Evolutionary conservation across 2,113 vertebrate species (phyloP), one percentile per base, ranked within the genome.

Genomic region (Myanophis thanlyinensis): DNA sequence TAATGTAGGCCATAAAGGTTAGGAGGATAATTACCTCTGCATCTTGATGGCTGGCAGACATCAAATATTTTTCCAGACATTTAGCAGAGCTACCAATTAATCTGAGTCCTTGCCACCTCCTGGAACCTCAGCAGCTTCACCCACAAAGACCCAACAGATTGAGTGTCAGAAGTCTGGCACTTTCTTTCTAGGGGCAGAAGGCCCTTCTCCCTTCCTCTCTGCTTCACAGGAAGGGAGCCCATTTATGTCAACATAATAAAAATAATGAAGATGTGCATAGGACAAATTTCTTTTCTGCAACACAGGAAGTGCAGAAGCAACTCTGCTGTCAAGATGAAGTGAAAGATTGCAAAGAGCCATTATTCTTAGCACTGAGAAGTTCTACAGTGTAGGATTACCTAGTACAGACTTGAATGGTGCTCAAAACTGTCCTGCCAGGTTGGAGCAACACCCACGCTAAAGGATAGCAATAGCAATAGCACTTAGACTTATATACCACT

Each of bases 71-170:
- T 88, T 62, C 84, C 67, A 90, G 73, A 54, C 87, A 92, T 92
- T 92, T 92, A 90, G 85, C 89, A 48, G 47, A 91, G 52, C 46
- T 73, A 8, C 90, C 93, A 93, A 85, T 91, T 89, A 91, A 93
- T 51, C 90, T 18, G 44, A 59, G 67, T 84, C 86, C 47, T 91
- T 59, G 25, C 25, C 56, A 52, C n/a, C 86, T 35, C 86, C 44
- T 35, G 54, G 13, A n/a, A 35, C 59, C 90, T 88, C 40, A 35
- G 87, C 49, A 40, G 49, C 51, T 40, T 23, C 87, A 91, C 44
- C 51, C 87, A 89, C 15, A 20, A 87, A 84, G 87, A 20, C 91
- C 47, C 25, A 40, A 85, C 54, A 85, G 56, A 88, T 52, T 27
- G 86, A 85, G 52, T 51, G 86, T 91, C n/a, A 48, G 20, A 89